These are phyloP conservation scores for Neodiprion virginianus DNA, from an alignment of 1,140 invertebrate species.

Conservation along the genomic window DNA sequence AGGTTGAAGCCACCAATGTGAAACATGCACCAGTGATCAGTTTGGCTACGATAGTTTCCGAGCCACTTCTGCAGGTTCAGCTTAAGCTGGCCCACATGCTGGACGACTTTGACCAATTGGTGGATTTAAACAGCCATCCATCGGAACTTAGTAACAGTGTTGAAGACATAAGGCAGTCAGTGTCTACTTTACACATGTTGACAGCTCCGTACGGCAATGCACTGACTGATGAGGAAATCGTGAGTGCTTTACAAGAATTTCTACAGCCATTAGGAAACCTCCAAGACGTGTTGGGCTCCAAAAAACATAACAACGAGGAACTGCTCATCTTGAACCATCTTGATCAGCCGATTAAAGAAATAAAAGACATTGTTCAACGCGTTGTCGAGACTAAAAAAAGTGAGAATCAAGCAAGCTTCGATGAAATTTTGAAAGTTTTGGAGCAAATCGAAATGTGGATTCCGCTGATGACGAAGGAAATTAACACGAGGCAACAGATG, in stretches of 20 bases:
- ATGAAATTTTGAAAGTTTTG: slow-evolving; percentile 31
- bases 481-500: slow-evolving; percentile 37
- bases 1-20: background rate
- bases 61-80: slow-evolving; percentile 36
- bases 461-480: slow-evolving; percentile 36
- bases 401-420: slow-evolving; percentile 22
- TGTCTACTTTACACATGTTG: slow-evolving; percentile 31
- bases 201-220: background rate
- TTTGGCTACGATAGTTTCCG: slow-evolving; percentile 22
- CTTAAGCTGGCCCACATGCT: slow-evolving; percentile 40
- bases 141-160: slow-evolving; percentile 38
- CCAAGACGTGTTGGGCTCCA: slow-evolving; percentile 33
- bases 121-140: background rate
- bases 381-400: slow-evolving; percentile 27
- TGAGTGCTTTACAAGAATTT: slow-evolving; percentile 32
- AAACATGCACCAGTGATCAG: slow-evolving; percentile 10
- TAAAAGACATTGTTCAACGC: slow-evolving; percentile 37
- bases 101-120: slow-evolving; percentile 45
- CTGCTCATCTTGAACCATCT: slow-evolving; percentile 42
- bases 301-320: slow-evolving; percentile 38
- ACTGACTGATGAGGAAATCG: background rate
- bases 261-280: slow-evolving; percentile 38
- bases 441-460: slow-evolving; percentile 37
- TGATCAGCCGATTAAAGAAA: slow-evolving; percentile 33
- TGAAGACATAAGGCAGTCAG: slow-evolving; percentile 42